Conservation (phyloP, 2,113 vertebrate genomes). For the Proterorhinus semilunaris region DNA sequence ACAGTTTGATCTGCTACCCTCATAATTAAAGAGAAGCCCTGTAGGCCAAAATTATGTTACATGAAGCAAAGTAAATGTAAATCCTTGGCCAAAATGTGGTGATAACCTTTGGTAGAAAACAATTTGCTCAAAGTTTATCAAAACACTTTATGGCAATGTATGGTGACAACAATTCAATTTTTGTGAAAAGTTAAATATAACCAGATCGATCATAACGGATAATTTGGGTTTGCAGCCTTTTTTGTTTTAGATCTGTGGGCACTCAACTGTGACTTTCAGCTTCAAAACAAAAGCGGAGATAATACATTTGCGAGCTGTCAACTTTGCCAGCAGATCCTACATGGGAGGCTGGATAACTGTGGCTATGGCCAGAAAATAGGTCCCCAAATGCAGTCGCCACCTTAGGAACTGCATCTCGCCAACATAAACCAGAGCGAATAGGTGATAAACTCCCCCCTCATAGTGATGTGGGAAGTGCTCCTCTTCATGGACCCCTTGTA, state of each 20-base stretch:
- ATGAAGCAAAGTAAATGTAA: slow-evolving; percentile 52
- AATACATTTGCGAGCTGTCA: slow-evolving; percentile 28
- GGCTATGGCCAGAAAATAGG: slow-evolving; percentile 58
- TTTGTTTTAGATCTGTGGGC: slow-evolving; percentile 41
- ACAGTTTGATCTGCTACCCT: slow-evolving; percentile 28
- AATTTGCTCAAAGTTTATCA: slow-evolving; percentile 38
- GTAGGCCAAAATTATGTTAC: slow-evolving; percentile 44
- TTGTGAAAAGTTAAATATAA: slow-evolving; percentile 37
- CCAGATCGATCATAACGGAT: slow-evolving; percentile 19
- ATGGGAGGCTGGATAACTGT: slow-evolving; percentile 18
- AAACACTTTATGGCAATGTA: slow-evolving; percentile 42
- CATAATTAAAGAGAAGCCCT: slow-evolving; percentile 45
- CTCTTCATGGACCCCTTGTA: slow-evolving; percentile 33
- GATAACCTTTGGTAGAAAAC: slow-evolving; percentile 60
- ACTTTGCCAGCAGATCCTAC: slow-evolving; percentile 37
- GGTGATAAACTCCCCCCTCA: slow-evolving; percentile 48
- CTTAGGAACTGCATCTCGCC: slow-evolving; percentile 28
- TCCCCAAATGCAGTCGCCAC: slow-evolving; percentile 6
- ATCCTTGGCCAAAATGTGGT: slow-evolving; percentile 54
- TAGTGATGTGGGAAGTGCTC: slow-evolving; percentile 52
- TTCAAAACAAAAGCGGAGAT: slow-evolving; percentile 26
- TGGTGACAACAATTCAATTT: slow-evolving; percentile 34
- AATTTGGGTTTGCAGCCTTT: slow-evolving; percentile 24
- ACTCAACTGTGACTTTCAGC: slow-evolving; percentile 26
- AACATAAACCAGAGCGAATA: slow-evolving; percentile 42